phyloP scores from a whole-genome alignment of 2,113 vertebrate species.

The Lasiurus borealis region DNA sequence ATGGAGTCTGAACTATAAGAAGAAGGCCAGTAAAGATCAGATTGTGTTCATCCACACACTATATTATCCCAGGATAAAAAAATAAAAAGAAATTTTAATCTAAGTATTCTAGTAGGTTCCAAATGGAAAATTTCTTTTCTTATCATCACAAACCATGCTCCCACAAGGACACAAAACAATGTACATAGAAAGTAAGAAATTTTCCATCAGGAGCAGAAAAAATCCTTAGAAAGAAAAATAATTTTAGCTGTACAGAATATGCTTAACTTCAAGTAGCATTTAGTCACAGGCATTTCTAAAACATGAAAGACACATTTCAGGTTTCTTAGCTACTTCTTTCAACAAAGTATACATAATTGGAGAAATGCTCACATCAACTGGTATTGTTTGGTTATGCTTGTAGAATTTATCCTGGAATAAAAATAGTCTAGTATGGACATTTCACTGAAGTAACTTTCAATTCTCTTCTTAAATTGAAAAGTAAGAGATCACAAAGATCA shows the following conservation, averaged over 20 bases:
- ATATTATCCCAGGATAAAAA: constrained; percentile 83
- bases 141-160: constrained; percentile 73
- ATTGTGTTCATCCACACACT: constrained; percentile 72
- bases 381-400: background rate
- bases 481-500: constrained; percentile 67
- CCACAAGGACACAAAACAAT: constrained; percentile 73
- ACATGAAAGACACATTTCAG: constrained; percentile 45
- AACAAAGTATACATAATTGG: background rate
- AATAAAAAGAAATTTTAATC: background rate
- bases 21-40: constrained; percentile 67
- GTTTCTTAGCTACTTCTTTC: constrained; percentile 13
- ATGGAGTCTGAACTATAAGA: constrained; percentile 83
- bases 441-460: constrained; percentile 65
- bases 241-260: constrained; percentile 23
- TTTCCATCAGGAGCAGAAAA: constrained; percentile 79
- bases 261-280: constrained; percentile 46
- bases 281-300: constrained; percentile 52
- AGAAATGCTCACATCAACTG: constrained; percentile 47
- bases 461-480: constrained; percentile 74
- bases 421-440: constrained; percentile 74
- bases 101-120: constrained; percentile 64
- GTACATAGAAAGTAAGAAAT: constrained; percentile 76
- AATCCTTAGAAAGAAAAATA: constrained; percentile 55
- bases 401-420: constrained; percentile 84
- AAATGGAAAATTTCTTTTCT: constrained; percentile 82